Evolutionary conservation across 2,797 vertebrate species (phyloP).

Genomic region (Chelidonichthys spinosus): DNA sequence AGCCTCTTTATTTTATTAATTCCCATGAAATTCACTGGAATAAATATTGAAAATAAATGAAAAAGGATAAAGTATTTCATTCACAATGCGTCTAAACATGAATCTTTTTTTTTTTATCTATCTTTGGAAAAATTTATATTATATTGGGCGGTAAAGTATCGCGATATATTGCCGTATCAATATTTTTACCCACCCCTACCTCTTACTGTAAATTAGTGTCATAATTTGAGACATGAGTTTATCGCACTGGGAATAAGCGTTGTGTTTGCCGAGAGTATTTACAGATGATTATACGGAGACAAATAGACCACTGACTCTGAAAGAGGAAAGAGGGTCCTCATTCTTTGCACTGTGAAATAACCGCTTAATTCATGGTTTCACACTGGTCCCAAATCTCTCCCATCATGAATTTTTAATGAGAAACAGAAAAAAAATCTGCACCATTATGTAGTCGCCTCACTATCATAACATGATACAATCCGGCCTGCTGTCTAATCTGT

Average conservation of each 20-base stretch:
- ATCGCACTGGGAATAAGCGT: not conserved
- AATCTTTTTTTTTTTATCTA: too few relatives aligned
- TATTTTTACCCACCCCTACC: too few relatives aligned
- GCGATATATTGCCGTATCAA: too few relatives aligned
- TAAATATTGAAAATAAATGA: too few relatives aligned
- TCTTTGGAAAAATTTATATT: too few relatives aligned
- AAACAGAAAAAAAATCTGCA: not conserved
- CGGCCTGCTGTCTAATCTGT: not conserved
- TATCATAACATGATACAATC: not conserved
- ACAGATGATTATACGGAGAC: not conserved
- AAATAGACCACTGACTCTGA: not conserved
- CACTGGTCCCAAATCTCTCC: not conserved
- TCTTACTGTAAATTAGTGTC: not conserved
- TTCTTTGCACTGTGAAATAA: not conserved
- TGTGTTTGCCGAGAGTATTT: not conserved
- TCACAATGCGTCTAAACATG: too few relatives aligned
- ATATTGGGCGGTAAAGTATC: too few relatives aligned
- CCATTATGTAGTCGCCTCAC: too few relatives aligned
- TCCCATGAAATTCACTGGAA: too few relatives aligned
- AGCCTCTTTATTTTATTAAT: too few relatives aligned
- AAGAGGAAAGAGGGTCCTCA: not conserved
- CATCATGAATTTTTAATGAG: not conserved
- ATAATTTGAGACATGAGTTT: not conserved
- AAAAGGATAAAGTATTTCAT: too few relatives aligned
- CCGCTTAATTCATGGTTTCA: not conserved